A percentile compares a stretch with the other conserved stretches of the same genome.
Evolutionary conservation across 2,888 invertebrate species (phyloP).

Genomic region (Melangyna quadrimaculata): DNA sequence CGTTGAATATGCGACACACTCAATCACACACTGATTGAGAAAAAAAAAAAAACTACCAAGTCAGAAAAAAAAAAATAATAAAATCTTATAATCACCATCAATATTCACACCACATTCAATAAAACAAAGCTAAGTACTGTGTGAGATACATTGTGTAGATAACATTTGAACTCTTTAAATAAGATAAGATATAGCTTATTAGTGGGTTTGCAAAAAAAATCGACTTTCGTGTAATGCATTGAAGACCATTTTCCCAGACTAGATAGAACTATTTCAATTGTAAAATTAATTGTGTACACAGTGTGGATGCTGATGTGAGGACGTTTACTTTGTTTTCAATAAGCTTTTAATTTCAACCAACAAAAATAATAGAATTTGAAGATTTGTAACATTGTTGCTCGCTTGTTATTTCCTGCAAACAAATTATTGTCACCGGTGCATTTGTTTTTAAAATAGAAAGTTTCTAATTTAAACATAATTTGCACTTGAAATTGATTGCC

Average conservation of each 20-base stretch:
- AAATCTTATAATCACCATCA: background rate
- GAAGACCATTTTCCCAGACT: background rate
- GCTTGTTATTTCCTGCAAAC: background rate
- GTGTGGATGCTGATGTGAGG: background rate
- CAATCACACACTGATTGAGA: background rate
- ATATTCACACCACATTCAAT: background rate
- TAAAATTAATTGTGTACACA: background rate
- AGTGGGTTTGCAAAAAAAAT: background rate
- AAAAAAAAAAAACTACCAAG: background rate
- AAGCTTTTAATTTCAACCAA: conserved; percentile 36
- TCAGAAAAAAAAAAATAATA: background rate
- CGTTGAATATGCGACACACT: background rate
- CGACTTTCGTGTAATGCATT: background rate
- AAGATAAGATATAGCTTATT: background rate
- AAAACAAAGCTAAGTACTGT: background rate
- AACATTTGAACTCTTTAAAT: background rate
- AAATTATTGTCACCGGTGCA: background rate
- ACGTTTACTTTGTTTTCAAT: background rate
- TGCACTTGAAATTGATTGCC: conserved; percentile 39
- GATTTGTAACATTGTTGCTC: conserved; percentile 20
- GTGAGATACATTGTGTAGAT: background rate
- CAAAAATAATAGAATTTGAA: conserved; percentile 21
- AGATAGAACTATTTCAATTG: background rate
- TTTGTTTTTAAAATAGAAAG: conserved; percentile 11
- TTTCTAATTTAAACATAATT: background rate